Evolutionary conservation across 35 echinoderm and acorn worm species (phyloP), one percentile per base, ranked within the genome.

Genomic region (Heliocidaris tuberculata): DNA sequence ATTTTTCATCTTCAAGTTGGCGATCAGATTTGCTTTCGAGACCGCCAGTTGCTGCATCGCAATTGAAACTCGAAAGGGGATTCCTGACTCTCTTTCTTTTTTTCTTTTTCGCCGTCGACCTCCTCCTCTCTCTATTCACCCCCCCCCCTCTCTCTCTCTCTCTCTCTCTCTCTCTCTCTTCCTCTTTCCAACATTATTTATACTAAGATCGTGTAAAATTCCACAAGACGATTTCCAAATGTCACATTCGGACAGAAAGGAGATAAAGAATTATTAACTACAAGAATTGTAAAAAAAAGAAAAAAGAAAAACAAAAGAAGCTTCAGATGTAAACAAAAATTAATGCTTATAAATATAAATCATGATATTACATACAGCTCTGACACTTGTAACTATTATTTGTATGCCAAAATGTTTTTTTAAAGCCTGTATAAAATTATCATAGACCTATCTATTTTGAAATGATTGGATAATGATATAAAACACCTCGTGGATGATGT

Each of bases 1-100:
- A 42, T 24, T 89, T 78, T 78, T 78, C 65, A 78, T 78, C 65
- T 78, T 78, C 65, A 78, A 78, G 19, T 78, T 78, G 65, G 65
- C 65, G 65, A 27, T 78, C 65, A 78, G 65, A 78, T 78, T 78
- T 21, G 65, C 65, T n/a, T 78, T 78, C 65, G 27, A 78, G 65
- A 78, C 65, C 17, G 65, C 87, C 11, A 89, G 47, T 32, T 42
- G 12, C 47, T 42, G 31, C 47, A 42, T 89, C 47, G 31, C 47
- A 24, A 35, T n/a, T 32, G 31, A 89, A 48, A 89, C 19, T 89
- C 12, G 7, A 48, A 16, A 89, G 87, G 24, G 31, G 65, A 78
- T 78, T 78, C 61, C 61, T 71, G 24, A 3, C 32, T 89, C 35
- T 11, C 47, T 86, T 32, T 0, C 19, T 86, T 16, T 86, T 7